phyloP scores from a whole-genome alignment of 2,113 vertebrate genomes.

The Falcunculus frontatus region DNA sequence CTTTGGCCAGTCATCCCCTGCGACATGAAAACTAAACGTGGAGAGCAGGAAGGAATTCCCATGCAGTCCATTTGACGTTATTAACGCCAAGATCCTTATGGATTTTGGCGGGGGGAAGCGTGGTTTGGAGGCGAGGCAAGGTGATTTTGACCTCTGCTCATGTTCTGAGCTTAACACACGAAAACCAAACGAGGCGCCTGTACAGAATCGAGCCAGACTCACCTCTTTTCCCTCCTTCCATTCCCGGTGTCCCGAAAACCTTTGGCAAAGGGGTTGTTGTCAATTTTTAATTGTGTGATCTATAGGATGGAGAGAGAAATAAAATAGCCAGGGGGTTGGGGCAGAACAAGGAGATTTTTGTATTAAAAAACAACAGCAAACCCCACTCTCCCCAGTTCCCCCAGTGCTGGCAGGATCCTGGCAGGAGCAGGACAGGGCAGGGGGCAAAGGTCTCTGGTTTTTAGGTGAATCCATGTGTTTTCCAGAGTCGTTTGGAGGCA shows the following conservation, averaged over 20 bases:
- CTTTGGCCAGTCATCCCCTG: neutral
- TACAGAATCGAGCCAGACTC: conserved; percentile 18
- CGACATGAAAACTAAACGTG: neutral
- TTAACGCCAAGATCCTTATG: neutral
- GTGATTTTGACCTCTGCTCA: neutral
- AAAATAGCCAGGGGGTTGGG: neutral
- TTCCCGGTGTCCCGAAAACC: conserved; percentile 98
- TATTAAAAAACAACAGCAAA: neutral
- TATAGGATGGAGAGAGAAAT: conserved; percentile 53
- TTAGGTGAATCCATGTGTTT: neutral
- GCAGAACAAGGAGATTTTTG: neutral
- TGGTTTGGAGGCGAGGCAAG: neutral
- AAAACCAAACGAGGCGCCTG: neutral
- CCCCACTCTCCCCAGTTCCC: neutral
- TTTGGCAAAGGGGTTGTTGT: conserved; percentile 98
- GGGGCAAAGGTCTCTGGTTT: neutral
- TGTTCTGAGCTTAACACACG: neutral
- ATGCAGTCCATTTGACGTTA: neutral
- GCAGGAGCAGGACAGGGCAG: neutral
- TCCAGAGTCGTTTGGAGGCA: neutral
- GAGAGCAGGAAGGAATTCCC: neutral
- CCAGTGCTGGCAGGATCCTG: accelerated
- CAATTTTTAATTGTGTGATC: conserved; percentile 99
- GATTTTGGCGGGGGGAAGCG: neutral
- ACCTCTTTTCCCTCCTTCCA: conserved; percentile 96